These are phyloP conservation scores for Oncorhynchus mykiss DNA, from an alignment of 2,113 vertebrate genomes.

Conservation along the genomic window DNA sequence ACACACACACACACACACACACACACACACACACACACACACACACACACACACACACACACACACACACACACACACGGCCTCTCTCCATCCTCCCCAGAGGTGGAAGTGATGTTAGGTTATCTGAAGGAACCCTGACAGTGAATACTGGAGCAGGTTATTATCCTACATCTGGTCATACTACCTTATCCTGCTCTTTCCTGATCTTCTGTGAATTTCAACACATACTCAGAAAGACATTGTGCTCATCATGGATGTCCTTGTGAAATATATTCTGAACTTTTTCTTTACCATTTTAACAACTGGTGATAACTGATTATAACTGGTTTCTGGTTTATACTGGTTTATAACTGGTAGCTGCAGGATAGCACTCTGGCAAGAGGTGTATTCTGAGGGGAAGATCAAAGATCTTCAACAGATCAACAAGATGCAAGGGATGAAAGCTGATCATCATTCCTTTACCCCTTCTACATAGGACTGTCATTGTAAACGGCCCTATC, in stretches of 20 bases:
- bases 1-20: too few relatives aligned
- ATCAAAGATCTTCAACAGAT: too few relatives aligned
- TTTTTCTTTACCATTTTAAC: too few relatives aligned
- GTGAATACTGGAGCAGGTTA: not conserved
- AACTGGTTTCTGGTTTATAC: too few relatives aligned
- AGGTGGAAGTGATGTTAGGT: not conserved
- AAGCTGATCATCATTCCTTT: not conserved
- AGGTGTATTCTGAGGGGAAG: too few relatives aligned
- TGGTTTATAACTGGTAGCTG: too few relatives aligned
- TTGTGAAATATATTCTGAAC: not conserved
- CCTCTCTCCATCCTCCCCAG: too few relatives aligned
- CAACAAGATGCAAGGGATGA: not conserved
- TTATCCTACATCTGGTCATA: not conserved
- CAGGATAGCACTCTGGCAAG: too few relatives aligned
- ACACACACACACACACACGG: too few relatives aligned
- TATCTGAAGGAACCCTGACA: not conserved
- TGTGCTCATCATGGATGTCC: not conserved
- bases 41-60: too few relatives aligned
- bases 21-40: too few relatives aligned
- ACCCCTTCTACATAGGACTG: not conserved
- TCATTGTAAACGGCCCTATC: not conserved
- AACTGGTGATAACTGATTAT: too few relatives aligned
- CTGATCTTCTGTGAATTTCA: not conserved
- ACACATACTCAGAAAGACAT: not conserved
- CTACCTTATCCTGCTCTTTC: not conserved